These are phyloP conservation scores for Microctonus brassicae DNA, from an alignment of 2,888 invertebrate genomes.

Conservation along the genomic window DNA sequence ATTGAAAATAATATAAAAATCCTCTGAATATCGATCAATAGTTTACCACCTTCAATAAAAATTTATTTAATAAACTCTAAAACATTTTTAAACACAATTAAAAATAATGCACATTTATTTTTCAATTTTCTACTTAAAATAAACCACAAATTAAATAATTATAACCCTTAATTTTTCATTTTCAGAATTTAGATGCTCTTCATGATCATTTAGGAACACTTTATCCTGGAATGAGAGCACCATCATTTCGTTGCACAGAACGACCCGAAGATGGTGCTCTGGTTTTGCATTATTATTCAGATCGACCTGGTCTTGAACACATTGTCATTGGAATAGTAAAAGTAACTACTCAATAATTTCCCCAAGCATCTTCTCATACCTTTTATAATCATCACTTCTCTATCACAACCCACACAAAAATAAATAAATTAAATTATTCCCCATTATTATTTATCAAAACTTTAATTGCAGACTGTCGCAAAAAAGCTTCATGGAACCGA, in stretches of 20 bases:
- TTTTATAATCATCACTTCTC: neutral
- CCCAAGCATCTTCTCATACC: neutral
- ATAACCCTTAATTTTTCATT: slow-evolving; percentile 27
- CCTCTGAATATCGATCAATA: too few relatives aligned
- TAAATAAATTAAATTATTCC: neutral
- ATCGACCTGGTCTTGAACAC: slow-evolving; percentile 92
- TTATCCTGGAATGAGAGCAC: slow-evolving; percentile 95
- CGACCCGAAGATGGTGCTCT: slow-evolving; percentile 89
- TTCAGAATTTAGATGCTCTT: slow-evolving; percentile 93
- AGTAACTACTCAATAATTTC: slow-evolving; percentile 71
- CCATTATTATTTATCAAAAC: neutral
- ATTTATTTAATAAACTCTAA: too few relatives aligned
- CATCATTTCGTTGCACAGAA: slow-evolving; percentile 96
- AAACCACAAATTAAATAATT: too few relatives aligned
- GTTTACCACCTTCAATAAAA: too few relatives aligned
- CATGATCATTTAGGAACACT: slow-evolving; percentile 95
- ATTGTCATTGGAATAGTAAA: slow-evolving; percentile 98
- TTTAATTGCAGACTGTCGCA: slow-evolving; percentile 83
- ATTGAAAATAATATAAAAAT: too few relatives aligned
- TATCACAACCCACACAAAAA: too few relatives aligned
- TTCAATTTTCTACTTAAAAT: too few relatives aligned
- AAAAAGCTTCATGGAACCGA: slow-evolving; percentile 93
- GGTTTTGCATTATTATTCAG: slow-evolving; percentile 95
- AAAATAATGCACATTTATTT: too few relatives aligned
- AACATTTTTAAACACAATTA: too few relatives aligned